Evolutionary conservation across 2,888 invertebrate species (phyloP).

Genomic region (Ennomos fuscantarius): DNA sequence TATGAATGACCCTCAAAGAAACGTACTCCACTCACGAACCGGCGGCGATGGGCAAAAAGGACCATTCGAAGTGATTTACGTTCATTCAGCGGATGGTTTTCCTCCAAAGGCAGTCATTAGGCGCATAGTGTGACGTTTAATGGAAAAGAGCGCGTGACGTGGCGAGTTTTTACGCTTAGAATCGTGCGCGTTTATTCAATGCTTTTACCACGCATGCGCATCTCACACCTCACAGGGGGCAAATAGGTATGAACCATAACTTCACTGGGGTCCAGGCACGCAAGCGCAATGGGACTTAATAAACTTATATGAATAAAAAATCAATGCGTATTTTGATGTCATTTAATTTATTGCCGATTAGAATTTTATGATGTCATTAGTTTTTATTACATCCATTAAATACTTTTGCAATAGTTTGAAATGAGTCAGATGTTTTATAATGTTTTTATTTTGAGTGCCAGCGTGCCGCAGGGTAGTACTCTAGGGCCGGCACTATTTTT

Average conservation of each 20-base stretch:
- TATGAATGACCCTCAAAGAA: constrained; percentile 11
- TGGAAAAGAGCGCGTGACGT: constrained; percentile 20
- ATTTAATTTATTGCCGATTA: too few species aligned
- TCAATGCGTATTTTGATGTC: too few species aligned
- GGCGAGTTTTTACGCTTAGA: constrained; percentile 10
- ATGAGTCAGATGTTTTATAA: not conserved
- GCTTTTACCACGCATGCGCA: constrained; percentile 12
- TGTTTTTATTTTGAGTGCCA: constrained; percentile 6
- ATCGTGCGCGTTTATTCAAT: constrained; percentile 20
- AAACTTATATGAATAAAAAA: too few species aligned
- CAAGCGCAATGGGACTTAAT: too few species aligned
- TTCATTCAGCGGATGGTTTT: constrained; percentile 9
- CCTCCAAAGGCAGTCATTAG: constrained; percentile 22
- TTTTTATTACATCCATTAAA: too few species aligned
- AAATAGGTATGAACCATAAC: not conserved
- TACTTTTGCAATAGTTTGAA: not conserved
- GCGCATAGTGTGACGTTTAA: constrained; percentile 19
- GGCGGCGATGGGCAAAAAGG: constrained; percentile 2
- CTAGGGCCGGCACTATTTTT: too few species aligned
- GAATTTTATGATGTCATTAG: too few species aligned
- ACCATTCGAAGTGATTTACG: constrained; percentile 15
- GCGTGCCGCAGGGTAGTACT: too few species aligned
- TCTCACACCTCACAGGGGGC: constrained; percentile 15
- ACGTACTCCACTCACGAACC: constrained; percentile 11
- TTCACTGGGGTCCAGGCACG: not conserved